phyloP scores from a whole-genome alignment of 1,140 invertebrate genomes.

The Macrocentrus cingulum region DNA sequence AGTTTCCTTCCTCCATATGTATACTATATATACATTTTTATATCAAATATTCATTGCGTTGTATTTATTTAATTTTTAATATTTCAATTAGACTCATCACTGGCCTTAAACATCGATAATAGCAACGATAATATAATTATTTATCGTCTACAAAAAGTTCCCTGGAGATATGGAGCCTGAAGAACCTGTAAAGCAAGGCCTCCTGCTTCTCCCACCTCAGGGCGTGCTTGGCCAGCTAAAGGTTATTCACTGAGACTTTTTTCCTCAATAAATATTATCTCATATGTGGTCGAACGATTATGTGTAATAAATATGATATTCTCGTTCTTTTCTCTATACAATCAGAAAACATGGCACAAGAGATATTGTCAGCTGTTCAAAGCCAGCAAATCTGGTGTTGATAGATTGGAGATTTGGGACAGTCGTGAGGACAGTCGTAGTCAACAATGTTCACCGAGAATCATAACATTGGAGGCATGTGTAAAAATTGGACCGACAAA shows the following conservation, averaged over 20 bases:
- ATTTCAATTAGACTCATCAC: no score
- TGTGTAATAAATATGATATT: no score
- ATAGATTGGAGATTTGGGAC: slow-evolving; percentile 81
- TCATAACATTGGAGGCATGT: slow-evolving; percentile 82
- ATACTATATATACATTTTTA: no score
- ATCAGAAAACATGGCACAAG: slow-evolving; percentile 76
- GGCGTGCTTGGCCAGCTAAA: slow-evolving; percentile 63
- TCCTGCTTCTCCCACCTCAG: slow-evolving; percentile 69
- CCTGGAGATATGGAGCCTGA: slow-evolving; percentile 65
- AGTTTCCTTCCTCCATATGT: no score
- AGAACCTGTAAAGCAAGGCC: slow-evolving; percentile 68
- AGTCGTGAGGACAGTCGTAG: slow-evolving; percentile 69
- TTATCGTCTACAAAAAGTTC: no score
- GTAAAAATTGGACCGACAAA: slow-evolving; percentile 75
- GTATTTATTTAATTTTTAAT: no score
- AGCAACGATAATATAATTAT: no score
- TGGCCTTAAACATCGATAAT: no score
- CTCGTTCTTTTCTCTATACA: slow-evolving; percentile 29
- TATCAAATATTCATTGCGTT: no score
- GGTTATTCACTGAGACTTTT: slow-evolving; percentile 38
- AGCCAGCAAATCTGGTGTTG: slow-evolving; percentile 80
- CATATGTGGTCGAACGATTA: not conserved
- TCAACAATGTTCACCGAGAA: slow-evolving; percentile 68
- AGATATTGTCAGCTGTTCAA: slow-evolving; percentile 77
- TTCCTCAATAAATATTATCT: slow-evolving; percentile 8